A percentile compares a stretch with the other conserved stretches of the same genome.
These are phyloP conservation scores for Ptilorrhoa leucosticta DNA, from an alignment of 2,113 vertebrate genomes.

Conservation along the genomic window DNA sequence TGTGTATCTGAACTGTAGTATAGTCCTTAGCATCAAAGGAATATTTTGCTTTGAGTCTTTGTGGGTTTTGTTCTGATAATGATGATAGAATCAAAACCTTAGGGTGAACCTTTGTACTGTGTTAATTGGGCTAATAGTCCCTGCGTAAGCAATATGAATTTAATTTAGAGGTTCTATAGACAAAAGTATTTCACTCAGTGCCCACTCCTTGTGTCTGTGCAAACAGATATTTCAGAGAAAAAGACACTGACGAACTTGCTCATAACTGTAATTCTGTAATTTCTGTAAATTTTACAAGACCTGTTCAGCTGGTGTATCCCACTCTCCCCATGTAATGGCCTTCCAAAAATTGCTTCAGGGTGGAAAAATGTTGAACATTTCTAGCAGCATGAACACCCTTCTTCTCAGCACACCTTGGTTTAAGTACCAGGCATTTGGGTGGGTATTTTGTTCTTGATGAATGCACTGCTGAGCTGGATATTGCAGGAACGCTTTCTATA, in stretches of 20 bases:
- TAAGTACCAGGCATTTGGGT: background rate
- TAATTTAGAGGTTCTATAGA: background rate
- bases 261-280: background rate
- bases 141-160: background rate
- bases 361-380: background rate
- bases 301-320: background rate
- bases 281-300: background rate
- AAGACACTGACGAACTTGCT: background rate
- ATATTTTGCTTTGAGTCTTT: background rate
- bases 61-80: background rate
- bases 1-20: background rate
- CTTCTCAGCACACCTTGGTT: background rate
- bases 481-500: background rate
- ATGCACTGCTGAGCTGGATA: background rate
- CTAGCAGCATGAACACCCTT: background rate
- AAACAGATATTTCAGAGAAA: background rate
- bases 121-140: background rate
- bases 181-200: background rate
- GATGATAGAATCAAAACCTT: background rate
- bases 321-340: background rate
- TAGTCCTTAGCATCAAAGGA: background rate
- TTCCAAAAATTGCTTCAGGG: background rate
- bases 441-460: background rate
- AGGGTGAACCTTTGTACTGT: background rate
- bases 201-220: background rate